Conservation (phyloP, 1,140 invertebrate genomes). For the Tyrophagus putrescentiae region DNA sequence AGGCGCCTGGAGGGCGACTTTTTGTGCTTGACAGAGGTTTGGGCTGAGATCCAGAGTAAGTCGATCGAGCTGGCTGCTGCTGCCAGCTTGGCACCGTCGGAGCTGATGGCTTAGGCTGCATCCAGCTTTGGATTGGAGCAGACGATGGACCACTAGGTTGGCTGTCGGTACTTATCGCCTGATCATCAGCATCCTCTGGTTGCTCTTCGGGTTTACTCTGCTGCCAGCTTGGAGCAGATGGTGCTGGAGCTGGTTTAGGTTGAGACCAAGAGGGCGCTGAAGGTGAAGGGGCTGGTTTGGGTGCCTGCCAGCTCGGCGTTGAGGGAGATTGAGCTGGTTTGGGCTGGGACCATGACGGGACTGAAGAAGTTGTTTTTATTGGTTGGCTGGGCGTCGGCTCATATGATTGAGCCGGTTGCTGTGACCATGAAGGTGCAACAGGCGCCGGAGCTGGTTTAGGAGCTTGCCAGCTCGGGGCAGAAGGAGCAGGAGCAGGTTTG, state of each 20-base stretch:
- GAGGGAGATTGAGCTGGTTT: slow-evolving; percentile 11
- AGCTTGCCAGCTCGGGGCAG: not conserved
- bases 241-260: too few relatives aligned
- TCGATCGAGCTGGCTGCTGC: not conserved
- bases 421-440: not conserved
- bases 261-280: too few relatives aligned
- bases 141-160: not conserved
- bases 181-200: too few relatives aligned
- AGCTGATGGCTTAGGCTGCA: not conserved
- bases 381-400: too few relatives aligned
- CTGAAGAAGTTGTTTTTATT: slow-evolving; percentile 11
- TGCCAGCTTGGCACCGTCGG: not conserved
- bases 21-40: slow-evolving; percentile 9
- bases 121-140: not conserved
- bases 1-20: slow-evolving; percentile 17
- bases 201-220: too few relatives aligned
- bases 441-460: slow-evolving; percentile 4
- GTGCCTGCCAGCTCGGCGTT: slow-evolving; percentile 5
- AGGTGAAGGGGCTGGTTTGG: slow-evolving; percentile 13
- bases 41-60: not conserved
- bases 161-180: too few relatives aligned
- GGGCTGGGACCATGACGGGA: not conserved
- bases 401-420: slow-evolving; percentile 4
- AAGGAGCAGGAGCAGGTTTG: slow-evolving; percentile 1
- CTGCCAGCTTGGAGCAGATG: too few relatives aligned